These are phyloP conservation scores for Odontocerum albicorne DNA, from an alignment of 2,888 invertebrate species.

Conservation along the genomic window DNA sequence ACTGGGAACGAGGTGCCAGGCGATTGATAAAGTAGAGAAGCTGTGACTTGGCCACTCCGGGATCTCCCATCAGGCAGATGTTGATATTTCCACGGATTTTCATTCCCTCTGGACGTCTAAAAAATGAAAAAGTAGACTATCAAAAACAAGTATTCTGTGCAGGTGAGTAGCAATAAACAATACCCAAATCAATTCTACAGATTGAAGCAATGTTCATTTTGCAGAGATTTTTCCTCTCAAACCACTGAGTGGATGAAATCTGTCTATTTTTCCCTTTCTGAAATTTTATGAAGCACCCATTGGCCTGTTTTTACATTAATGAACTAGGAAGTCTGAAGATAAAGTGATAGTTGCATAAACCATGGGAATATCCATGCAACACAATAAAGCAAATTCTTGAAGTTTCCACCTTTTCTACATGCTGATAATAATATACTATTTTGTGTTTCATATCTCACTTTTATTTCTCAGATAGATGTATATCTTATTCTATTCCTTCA, in stretches of 20 bases:
- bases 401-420: too few relatives aligned
- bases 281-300: too few relatives aligned
- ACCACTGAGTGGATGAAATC: not conserved
- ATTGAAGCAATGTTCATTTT: not conserved
- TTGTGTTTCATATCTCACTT: too few relatives aligned
- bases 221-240: not conserved
- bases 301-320: too few relatives aligned
- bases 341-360: too few relatives aligned
- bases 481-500: too few relatives aligned
- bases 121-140: conserved; percentile 3
- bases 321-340: too few relatives aligned
- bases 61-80: conserved; percentile 99
- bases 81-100: conserved; percentile 97
- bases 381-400: too few relatives aligned
- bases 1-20: conserved; percentile 89
- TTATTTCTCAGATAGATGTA: too few relatives aligned
- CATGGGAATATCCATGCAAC: too few relatives aligned
- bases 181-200: not conserved
- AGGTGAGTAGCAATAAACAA: not conserved
- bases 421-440: too few relatives aligned
- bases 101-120: conserved; percentile 85
- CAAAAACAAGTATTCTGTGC: not conserved
- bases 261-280: too few relatives aligned
- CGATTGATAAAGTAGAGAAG: conserved; percentile 92
- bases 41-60: conserved; percentile 99